Base-by-base conservation (phyloP, 1,140 invertebrate species). In the Carposina sasakii region DNA sequence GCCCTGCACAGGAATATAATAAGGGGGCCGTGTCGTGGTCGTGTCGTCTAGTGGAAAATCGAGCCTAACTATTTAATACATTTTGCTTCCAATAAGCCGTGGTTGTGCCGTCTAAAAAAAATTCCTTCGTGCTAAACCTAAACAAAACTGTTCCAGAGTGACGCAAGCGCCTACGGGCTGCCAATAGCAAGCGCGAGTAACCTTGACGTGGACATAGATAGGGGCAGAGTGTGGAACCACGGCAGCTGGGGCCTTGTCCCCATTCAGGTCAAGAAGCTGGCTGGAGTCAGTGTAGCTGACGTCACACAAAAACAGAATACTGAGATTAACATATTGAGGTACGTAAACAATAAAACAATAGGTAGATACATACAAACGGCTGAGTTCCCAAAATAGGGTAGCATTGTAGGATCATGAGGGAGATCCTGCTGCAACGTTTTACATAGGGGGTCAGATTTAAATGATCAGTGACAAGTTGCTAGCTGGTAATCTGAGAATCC, bases 311-410 rank as follows among this genome's bases (percentile, higher is more conserved):
- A 79, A 72, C 57, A 52, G 5, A 76, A 71, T 47, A 71, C 57
- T 33, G 79, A 83, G 60, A 78, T 83, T 48, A 78, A 79, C 53
- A 78, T 83, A 63, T 52, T 83, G 24, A 73, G 74, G 79, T 24
- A 40, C 15, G 15, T 30, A 28, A 2, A 53, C 15, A 15, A 43
- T 42, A 5, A 21, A 41, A 45, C 24, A 26, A 26, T 26, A 26
- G 24, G 5, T 26, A 26, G 5, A 26, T 6, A 5, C 5, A 26
- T 26, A 5, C 24, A 26, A 12, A 6, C 24, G 24, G 5, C n/a
- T n/a, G n/a, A n/a, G n/a, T n/a, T n/a, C n/a, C n/a, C n/a, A n/a
- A n/a, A n/a, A n/a, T n/a, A n/a, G n/a, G n/a, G n/a, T n/a, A n/a
- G n/a, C n/a, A n/a, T n/a, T n/a, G n/a, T n/a, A n/a, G n/a, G n/a